Evolutionary conservation across 2,113 vertebrate genomes (phyloP).

Genomic region (Microcebus griseorufus): DNA sequence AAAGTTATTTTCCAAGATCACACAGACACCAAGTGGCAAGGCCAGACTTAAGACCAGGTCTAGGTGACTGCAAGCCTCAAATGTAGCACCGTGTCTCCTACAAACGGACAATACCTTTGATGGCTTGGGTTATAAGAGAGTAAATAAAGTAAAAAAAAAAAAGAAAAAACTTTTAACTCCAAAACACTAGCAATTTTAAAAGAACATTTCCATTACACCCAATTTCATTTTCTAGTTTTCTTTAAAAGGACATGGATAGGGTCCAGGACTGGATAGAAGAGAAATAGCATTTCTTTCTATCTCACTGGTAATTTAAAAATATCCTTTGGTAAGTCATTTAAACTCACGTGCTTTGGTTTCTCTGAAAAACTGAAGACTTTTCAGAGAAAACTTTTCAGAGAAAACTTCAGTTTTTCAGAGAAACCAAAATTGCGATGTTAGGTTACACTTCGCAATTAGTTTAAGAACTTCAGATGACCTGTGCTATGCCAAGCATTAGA

Average conservation of each 20-base stretch:
- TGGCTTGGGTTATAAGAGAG: neutral
- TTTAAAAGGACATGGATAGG: neutral
- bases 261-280: neutral
- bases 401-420: no score
- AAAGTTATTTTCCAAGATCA: neutral
- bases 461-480: slow-evolving; percentile 1
- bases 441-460: neutral
- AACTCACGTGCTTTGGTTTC: neutral
- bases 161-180: neutral
- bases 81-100: neutral
- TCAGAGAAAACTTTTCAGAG: no score
- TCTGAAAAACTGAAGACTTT: neutral
- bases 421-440: no score
- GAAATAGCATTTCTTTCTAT: neutral
- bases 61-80: neutral
- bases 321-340: neutral
- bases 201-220: neutral
- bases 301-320: neutral
- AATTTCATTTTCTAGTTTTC: slow-evolving; percentile 19
- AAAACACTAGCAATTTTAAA: neutral
- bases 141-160: neutral
- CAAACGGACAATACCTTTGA: neutral
- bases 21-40: neutral
- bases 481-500: neutral
- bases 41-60: neutral